Base-by-base conservation (phyloP, 2,888 invertebrate species). In the Noctua janthe region DNA sequence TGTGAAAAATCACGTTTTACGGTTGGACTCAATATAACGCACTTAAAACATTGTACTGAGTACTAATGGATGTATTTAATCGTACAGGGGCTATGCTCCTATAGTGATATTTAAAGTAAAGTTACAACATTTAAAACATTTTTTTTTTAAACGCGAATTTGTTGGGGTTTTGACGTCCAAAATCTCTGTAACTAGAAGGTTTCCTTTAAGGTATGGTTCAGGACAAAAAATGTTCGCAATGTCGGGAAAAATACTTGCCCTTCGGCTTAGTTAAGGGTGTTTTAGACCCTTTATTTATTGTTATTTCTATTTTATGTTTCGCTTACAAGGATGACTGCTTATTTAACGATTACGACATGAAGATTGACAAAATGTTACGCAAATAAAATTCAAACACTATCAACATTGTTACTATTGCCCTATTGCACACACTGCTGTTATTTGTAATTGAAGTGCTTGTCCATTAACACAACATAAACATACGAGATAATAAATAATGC, bases 391-490 rank as follows among this genome's bases (percentile, higher is more conserved):
- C 3, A 62, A 51, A 56, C 47, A 10, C 62, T 70, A 35, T 56
- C 49, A 49, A 49, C 56, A 62, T n/a, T 62, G 35, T 35, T 47
- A 59, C n/a, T n/a, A 74, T 7, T 20, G 6, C 39, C 10, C 1
- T 23, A 70, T 69, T n/a, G 39, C 17, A 29, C 17, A n/a, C 3
- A 43, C 4, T 43, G 35, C 15, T 72, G 3, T 43, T 35, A 51
- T 39, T 47, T 43, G n/a, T 69, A n/a, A n/a, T 39, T 77, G 29
- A 29, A 17, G 49, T 39, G 47, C 4, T 62, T 76, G 29, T 13
- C 15, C 20, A 71, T 76, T 39, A 70, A 64, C 17, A 56, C 23
- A 49, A 29, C 39, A 76, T 51, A 74, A 74, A 81, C 70, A 64
- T 23, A 47, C 1, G 10, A 69, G 67, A 59, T 56, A 54, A 0